These are phyloP conservation scores for Trigoniulus corallinus DNA, from an alignment of 1,140 invertebrate genomes.

Conservation along the genomic window DNA sequence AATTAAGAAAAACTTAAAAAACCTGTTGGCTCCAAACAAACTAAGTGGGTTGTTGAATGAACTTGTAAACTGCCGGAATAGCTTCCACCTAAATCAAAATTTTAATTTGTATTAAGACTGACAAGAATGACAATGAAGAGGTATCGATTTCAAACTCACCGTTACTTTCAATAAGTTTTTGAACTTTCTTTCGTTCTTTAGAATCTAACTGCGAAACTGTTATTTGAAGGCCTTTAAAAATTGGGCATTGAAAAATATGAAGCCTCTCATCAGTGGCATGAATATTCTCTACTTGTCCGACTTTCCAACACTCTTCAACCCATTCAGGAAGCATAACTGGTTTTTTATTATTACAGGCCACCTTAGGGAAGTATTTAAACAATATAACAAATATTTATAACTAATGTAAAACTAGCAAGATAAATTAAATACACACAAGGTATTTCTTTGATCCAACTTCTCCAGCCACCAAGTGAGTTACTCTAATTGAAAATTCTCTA, in stretches of 20 bases:
- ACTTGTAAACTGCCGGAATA: slow-evolving; percentile 1
- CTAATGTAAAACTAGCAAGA: slow-evolving; percentile 1
- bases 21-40: slow-evolving; percentile 17
- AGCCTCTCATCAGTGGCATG: slow-evolving; percentile 44
- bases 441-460: slow-evolving; percentile 32
- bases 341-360: slow-evolving; percentile 48
- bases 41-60: slow-evolving; percentile 5
- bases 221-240: slow-evolving; percentile 59
- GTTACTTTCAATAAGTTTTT: slow-evolving; percentile 48
- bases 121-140: slow-evolving; percentile 18
- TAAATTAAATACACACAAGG: slow-evolving; percentile 13
- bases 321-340: slow-evolving; percentile 60
- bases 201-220: slow-evolving; percentile 55
- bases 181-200: slow-evolving; percentile 47
- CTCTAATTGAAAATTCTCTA: slow-evolving; percentile 44
- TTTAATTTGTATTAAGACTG: neutral
- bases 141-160: slow-evolving; percentile 25
- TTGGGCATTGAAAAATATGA: slow-evolving; percentile 46
- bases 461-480: slow-evolving; percentile 67
- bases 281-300: slow-evolving; percentile 40
- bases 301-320: slow-evolving; percentile 61
- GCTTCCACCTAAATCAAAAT: neutral
- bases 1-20: slow-evolving; percentile 5
- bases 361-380: slow-evolving; percentile 45
- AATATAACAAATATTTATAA: slow-evolving; percentile 36